Conservation (phyloP, 2,797 vertebrate genomes). For the Cuniculus paca region DNA sequence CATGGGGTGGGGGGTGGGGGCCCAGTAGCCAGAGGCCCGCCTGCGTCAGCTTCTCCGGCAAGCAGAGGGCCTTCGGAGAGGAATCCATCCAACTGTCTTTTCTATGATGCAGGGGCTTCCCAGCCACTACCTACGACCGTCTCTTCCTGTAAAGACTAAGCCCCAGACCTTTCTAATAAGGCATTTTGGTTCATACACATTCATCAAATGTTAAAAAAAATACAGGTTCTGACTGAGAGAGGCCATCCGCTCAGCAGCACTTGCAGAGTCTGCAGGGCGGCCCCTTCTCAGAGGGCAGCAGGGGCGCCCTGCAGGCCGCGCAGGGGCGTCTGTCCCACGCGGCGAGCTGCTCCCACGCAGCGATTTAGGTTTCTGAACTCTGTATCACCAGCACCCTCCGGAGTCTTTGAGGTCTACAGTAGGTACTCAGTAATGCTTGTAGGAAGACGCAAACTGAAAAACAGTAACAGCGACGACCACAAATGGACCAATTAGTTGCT, state of each 20-base stretch:
- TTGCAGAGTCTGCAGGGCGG: rapidly evolving
- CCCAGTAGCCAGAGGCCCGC: not conserved
- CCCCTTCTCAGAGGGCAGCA: rapidly evolving
- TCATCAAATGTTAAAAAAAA: not conserved
- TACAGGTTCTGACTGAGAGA: not conserved
- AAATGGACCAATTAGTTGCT: not conserved
- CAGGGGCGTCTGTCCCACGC: not conserved
- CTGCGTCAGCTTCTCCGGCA: not conserved
- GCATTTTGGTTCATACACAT: not conserved
- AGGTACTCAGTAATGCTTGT: not conserved
- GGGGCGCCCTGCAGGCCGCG: not conserved
- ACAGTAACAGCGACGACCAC: not conserved
- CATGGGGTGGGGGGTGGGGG: too few relatives aligned
- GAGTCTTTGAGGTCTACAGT: not conserved
- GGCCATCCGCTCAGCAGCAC: not conserved
- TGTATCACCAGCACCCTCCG: not conserved
- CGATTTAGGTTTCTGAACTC: not conserved
- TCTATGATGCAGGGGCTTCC: not conserved
- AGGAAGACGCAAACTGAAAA: not conserved
- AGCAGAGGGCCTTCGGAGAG: not conserved
- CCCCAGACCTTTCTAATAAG: not conserved
- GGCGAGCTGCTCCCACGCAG: not conserved
- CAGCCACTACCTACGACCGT: not conserved
- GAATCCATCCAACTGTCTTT: not conserved
- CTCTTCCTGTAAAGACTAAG: not conserved